Conservation (phyloP, 2,113 vertebrate genomes). For the Prunella fulvescens region DNA sequence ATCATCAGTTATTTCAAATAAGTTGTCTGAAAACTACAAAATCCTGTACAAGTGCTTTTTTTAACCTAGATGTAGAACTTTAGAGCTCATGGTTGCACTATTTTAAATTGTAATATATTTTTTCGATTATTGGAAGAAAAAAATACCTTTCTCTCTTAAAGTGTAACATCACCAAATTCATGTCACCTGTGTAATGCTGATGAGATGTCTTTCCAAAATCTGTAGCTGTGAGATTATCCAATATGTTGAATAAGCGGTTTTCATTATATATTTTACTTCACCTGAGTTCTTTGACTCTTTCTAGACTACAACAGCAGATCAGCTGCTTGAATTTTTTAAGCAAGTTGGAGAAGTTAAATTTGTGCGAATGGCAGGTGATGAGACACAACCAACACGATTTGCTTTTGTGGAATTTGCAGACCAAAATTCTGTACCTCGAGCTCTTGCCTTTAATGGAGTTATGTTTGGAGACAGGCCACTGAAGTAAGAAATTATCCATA, state of each 20-base stretch:
- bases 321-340: slow-evolving; percentile 94
- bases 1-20: background rate
- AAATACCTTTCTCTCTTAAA: background rate
- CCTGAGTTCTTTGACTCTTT: background rate
- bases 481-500: slow-evolving; percentile 78
- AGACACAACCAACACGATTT: slow-evolving; percentile 94
- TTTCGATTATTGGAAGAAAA: background rate
- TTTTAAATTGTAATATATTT: background rate
- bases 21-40: background rate
- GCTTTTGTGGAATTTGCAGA: slow-evolving; percentile 96
- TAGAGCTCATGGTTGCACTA: background rate
- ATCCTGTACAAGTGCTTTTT: too few species aligned
- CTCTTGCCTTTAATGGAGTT: slow-evolving; percentile 84
- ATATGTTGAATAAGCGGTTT: background rate
- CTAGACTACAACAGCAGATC: slow-evolving; percentile 92
- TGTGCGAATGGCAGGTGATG: slow-evolving; percentile 96
- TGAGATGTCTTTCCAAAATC: background rate
- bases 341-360: slow-evolving; percentile 96
- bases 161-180: background rate
- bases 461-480: slow-evolving; percentile 97
- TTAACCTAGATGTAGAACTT: background rate
- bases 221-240: background rate
- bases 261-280: background rate
- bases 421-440: slow-evolving; percentile 89
- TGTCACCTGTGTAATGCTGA: background rate